Conservation (phyloP, 1,140 invertebrate species). For the Papilio aristodemus region DNA sequence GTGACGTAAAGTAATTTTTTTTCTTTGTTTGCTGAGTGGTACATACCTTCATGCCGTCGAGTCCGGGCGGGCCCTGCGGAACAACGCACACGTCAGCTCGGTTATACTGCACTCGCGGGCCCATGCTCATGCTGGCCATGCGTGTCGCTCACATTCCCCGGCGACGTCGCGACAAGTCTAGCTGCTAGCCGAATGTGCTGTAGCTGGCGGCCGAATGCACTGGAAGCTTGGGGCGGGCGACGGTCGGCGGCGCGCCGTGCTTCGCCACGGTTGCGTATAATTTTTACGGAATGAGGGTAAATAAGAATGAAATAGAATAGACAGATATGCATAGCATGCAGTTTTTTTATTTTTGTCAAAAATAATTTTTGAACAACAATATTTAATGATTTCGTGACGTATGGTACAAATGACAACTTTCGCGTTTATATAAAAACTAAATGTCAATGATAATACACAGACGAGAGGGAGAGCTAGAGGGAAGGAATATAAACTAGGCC, state of each 20-base stretch:
- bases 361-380: slow-evolving; percentile 79
- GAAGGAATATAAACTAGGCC: slow-evolving; percentile 34
- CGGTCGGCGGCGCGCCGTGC: not conserved
- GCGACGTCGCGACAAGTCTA: slow-evolving; percentile 7
- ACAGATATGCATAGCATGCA: slow-evolving; percentile 70
- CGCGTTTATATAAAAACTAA: slow-evolving; percentile 74
- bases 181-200: too few species aligned
- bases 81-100: slow-evolving; percentile 50
- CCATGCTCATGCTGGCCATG: slow-evolving; percentile 10
- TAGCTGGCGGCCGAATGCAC: not conserved
- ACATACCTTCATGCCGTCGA: slow-evolving; percentile 86
- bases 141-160: not conserved
- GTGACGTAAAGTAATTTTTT: too few species aligned
- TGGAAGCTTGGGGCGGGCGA: not conserved
- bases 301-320: slow-evolving; percentile 53
- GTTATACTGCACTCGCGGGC: not conserved
- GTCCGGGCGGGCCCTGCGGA: slow-evolving; percentile 83
- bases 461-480: slow-evolving; percentile 2
- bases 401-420: slow-evolving; percentile 78
- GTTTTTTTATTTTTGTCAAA: slow-evolving; percentile 76
- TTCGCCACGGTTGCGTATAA: too few species aligned
- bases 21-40: too few species aligned
- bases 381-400: slow-evolving; percentile 67
- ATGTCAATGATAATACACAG: slow-evolving; percentile 51
- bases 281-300: not conserved